Conservation (phyloP, 2,113 vertebrate species). For the Melozone crissalis region DNA sequence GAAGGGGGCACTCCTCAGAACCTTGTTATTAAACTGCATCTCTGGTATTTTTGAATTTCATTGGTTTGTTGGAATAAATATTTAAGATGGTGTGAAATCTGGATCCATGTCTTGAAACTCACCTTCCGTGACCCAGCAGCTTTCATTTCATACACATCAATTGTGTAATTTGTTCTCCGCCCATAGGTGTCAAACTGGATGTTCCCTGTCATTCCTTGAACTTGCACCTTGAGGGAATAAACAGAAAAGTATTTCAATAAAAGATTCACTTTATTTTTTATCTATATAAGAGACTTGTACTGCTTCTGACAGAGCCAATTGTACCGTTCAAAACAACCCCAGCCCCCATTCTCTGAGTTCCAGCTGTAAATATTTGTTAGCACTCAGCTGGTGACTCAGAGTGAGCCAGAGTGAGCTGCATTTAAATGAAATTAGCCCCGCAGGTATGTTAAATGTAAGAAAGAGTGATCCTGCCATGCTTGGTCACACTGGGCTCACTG, state of each 20-base stretch:
- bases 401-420: not conserved
- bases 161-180: conserved; percentile 96
- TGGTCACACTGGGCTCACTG: not conserved
- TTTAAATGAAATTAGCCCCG: conserved; percentile 3
- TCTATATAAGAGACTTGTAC: not conserved
- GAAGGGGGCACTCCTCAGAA: not conserved
- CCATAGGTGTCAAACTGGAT: conserved; percentile 99
- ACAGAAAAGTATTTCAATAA: conserved; percentile 20
- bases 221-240: conserved; percentile 86
- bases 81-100: not conserved
- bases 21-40: not conserved
- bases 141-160: conserved; percentile 98
- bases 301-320: not conserved
- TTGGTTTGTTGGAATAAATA: not conserved
- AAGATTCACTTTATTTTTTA: not conserved
- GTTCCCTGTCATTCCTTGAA: conserved; percentile 97
- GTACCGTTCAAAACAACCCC: not conserved
- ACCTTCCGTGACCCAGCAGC: conserved; percentile 91
- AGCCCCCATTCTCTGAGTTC: not conserved
- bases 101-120: conserved; percentile 51
- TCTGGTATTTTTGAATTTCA: not conserved
- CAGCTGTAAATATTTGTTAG: not conserved
- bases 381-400: not conserved
- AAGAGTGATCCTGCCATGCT: not conserved
- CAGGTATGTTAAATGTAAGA: not conserved